Evolutionary conservation across 2,113 vertebrate genomes (phyloP), one percentile per base, ranked within the genome.

Genomic region (Taurulus bubalis): DNA sequence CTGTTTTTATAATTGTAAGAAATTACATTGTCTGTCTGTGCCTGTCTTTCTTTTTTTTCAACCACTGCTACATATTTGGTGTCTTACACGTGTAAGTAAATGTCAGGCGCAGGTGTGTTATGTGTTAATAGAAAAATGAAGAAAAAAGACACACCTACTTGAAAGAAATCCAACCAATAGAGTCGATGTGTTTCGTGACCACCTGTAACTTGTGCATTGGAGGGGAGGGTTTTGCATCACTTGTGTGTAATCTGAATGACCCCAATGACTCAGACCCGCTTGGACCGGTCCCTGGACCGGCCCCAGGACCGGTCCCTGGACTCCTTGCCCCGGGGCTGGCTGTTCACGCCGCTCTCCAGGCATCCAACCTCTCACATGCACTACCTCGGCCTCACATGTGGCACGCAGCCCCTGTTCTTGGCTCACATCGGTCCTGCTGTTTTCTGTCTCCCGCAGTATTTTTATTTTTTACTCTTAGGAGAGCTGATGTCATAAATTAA

Each of bases 401-500:
- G 89, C 85, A 69, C 16, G 77, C 92, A 93, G 91, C 77, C 85
- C 72, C 73, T 75, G 67, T 4, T 76, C 64, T 87, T 90, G 91
- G 88, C 85, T 83, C 75, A 32, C 55, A 6, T 22, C 28, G 51
- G 62, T 26, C 55, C 66, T 75, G 80, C 82, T 90, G 77, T 70
- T 90, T 75, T 79, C 66, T 34, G 82, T 77, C 82, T 77, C 76
- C 69, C 73, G 69, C 71, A 42, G 62, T 85, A 72, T 85, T 78
- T 84, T 71, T 77, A 6, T 6, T 9, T 42, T 42, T 42, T 77
- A 70, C 60, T 82, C 67, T 66, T 84, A 75, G 59, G 62, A 79
- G 62, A 73, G 77, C 75, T 88, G 89, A 90, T 88, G 82, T 91
- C 76, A 89, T 93, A 84, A 93, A 93, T 91, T 90, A 90, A 92